Base-by-base conservation (phyloP, 2,113 vertebrate species). In the Plestiodon gilberti region DNA sequence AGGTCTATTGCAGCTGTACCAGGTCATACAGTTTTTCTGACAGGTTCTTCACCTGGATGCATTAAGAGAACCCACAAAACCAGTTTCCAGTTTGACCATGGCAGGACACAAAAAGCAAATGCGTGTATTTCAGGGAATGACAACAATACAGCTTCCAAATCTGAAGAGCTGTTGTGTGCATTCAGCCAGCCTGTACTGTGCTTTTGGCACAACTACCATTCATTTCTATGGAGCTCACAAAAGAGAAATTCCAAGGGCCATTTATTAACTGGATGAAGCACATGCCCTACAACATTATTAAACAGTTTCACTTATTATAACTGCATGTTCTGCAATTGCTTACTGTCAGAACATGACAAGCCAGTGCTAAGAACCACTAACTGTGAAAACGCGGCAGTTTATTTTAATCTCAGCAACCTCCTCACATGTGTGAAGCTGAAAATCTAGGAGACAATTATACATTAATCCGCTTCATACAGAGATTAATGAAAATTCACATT, bases 361-460 rank as follows among this genome's bases (percentile, higher is more conserved):
- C 33, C 62, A 1, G 0, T 35, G 73, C 5, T 81, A 43, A 59
- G 59, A 18, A 82, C 11, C 62, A 80, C 38, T 84, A 59, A 64
- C 30, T 82, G 7, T 85, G 81, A 89, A 79, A 93, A 88, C 8
- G 84, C 30, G 81, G 62, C 18, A 78, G 55, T 85, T 90, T 70
- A 80, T 84, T 90, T 89, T 64, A 79, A 1, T 91, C 57, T 84
- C 48, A 38, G 48, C 4, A 0, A 71, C 87, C 55, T 90, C 52
- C 76, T 61, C 0, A 6, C 30, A 83, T 84, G 33, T 86, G 43
- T 0, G 0, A 89, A 88, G 82, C 82, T 62, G 82, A 67, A 85
- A 59, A 83, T 78, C 40, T 81, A 43, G 3, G 43, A 4, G 64
- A 23, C 33, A 86, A 11, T 88, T 92, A 64, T 13, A 80, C 81